These are phyloP conservation scores for Acanthurus lineatus DNA, from an alignment of 2,797 vertebrate genomes.

Conservation along the genomic window DNA sequence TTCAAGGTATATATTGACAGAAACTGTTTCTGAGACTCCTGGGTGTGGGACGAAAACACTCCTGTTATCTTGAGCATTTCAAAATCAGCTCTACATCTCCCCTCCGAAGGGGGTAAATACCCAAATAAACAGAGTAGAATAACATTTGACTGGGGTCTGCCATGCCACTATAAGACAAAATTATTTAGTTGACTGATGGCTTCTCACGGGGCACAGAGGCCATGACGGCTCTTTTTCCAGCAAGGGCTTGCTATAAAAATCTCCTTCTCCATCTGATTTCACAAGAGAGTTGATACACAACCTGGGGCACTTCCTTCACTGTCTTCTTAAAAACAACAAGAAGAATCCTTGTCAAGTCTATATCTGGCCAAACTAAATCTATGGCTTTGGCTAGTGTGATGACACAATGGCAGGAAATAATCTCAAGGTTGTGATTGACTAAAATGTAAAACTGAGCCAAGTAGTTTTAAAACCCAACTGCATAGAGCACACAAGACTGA, in stretches of 20 bases:
- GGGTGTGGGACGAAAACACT: slow-evolving; percentile 73
- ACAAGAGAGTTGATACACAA: slow-evolving; percentile 44
- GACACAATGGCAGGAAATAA: slow-evolving; percentile 29
- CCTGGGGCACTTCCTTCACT: slow-evolving; percentile 53
- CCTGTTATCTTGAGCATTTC: slow-evolving; percentile 73
- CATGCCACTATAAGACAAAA: slow-evolving; percentile 63
- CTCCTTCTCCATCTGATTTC: slow-evolving; percentile 68
- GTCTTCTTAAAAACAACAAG: slow-evolving; percentile 65
- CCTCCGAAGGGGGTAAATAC: slow-evolving; percentile 74
- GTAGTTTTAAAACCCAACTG: slow-evolving; percentile 42
- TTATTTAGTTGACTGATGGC: slow-evolving; percentile 71
- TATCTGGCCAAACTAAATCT: slow-evolving; percentile 43
- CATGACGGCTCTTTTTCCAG: slow-evolving; percentile 64
- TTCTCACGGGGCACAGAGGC: slow-evolving; percentile 58
- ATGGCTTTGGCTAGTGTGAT: slow-evolving; percentile 4
- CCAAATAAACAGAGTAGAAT: slow-evolving; percentile 77
- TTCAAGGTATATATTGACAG: slow-evolving; percentile 81
- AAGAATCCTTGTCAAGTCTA: slow-evolving; percentile 51
- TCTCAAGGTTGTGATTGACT: slow-evolving; percentile 3
- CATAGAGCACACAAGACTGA: slow-evolving; percentile 33
- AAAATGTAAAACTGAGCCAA: slow-evolving; percentile 17
- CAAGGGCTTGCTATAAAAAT: slow-evolving; percentile 46
- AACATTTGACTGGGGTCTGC: slow-evolving; percentile 70
- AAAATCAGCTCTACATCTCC: slow-evolving; percentile 72
- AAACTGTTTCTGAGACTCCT: slow-evolving; percentile 73